Conservation (phyloP, 2,888 invertebrate genomes). For the Rhagium mordax region DNA sequence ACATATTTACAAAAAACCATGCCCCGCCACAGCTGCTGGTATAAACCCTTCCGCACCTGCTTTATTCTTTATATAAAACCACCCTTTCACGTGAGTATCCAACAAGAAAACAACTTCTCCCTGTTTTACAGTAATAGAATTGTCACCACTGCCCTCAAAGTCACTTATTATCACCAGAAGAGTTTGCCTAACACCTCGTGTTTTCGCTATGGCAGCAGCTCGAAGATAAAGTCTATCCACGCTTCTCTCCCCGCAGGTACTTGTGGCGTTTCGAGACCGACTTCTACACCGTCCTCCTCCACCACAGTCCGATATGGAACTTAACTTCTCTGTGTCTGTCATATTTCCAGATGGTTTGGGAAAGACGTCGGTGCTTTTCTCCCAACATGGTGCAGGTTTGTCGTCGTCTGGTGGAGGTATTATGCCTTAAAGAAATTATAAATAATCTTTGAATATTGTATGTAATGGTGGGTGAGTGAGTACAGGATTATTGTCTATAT, state of each 20-base stretch:
- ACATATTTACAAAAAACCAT: slow-evolving; percentile 79
- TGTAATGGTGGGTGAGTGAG: no score
- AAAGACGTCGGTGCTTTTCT: slow-evolving; percentile 85
- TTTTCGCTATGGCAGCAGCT: slow-evolving; percentile 74
- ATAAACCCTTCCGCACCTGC: slow-evolving; percentile 84
- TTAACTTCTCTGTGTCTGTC: slow-evolving; percentile 83
- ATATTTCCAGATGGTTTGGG: slow-evolving; percentile 87
- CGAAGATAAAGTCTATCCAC: slow-evolving; percentile 81
- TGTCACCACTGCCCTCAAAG: slow-evolving; percentile 76
- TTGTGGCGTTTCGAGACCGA: slow-evolving; percentile 62
- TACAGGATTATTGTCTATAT: no score
- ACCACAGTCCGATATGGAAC: slow-evolving; percentile 79
- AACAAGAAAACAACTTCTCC: slow-evolving; percentile 85
- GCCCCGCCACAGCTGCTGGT: slow-evolving; percentile 83
- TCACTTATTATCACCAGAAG: slow-evolving; percentile 81
- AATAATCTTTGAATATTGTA: no score
- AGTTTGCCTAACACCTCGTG: slow-evolving; percentile 73
- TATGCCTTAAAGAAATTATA: slow-evolving; percentile 59
- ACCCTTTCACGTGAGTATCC: slow-evolving; percentile 74
- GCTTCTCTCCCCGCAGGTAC: slow-evolving; percentile 78
- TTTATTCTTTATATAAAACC: slow-evolving; percentile 83
- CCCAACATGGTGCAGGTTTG: slow-evolving; percentile 82
- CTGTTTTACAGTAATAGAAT: slow-evolving; percentile 77
- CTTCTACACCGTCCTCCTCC: slow-evolving; percentile 64
- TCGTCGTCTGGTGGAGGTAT: slow-evolving; percentile 70